Base-by-base conservation (phyloP, 1,140 invertebrate genomes). In the Drosophila varians region DNA sequence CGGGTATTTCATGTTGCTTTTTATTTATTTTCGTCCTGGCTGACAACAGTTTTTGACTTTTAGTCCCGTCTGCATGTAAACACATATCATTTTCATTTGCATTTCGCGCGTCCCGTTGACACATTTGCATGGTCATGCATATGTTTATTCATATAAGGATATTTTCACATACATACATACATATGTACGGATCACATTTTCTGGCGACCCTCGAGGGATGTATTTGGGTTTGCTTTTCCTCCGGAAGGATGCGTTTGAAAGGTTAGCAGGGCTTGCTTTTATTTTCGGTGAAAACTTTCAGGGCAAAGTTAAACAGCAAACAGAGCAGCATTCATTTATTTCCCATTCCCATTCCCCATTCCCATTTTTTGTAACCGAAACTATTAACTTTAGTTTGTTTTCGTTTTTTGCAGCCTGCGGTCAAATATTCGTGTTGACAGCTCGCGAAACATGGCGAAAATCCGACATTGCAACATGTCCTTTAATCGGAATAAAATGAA, bases 81-180 rank as follows among this genome's bases (percentile, higher is more conserved):
- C 62, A 68, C 61, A 66, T 80, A 84, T 84, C 61, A 79, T 79
- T 79, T 86, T 76, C 71, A 86, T 86, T 76, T 86, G 71, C 60
- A 66, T 78, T 74, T 78, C 57, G 49, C 52, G 60, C 61, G 43
- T 26, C 43, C 61, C 60, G 54, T 57, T 61, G 66, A 76, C 79
- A 86, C 69, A 73, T 84, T 73, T 69, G 76, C 79, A 84, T 74
- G 69, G 26, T 54, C 36, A 54, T 53, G 28, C 55, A 69, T 62
- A 53, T 48, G 49, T 64, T 61, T 70, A 51, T 53, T 70, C 48
- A 60, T 28, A 60, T 25, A 58, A 23, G 36, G 18, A 48, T 16
- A 12, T 31, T 34, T 18, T 7, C 36, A 16, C 3, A 16, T 16
- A 38, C 16, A 42, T 16, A 21, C 38, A 8, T 42, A 31, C 28